phyloP scores from a whole-genome alignment of 2,888 invertebrate genomes.

The Plagiodera versicolora region DNA sequence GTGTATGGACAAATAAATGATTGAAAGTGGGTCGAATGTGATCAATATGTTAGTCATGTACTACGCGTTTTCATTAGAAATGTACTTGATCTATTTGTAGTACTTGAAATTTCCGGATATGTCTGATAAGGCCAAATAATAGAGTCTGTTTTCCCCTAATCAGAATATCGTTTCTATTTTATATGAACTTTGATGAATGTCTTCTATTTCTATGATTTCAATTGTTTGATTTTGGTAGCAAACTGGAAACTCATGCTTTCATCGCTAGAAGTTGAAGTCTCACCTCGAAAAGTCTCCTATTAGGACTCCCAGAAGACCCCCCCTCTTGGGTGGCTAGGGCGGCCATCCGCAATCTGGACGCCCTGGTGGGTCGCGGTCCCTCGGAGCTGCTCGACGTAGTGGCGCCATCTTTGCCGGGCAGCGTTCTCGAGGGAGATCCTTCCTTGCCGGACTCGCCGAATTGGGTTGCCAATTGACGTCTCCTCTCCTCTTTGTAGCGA shows the following conservation, averaged over 20 bases:
- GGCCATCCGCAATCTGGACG: slow-evolving; percentile 72
- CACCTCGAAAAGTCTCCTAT: slow-evolving; percentile 25
- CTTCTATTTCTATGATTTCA: no score
- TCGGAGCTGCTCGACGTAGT: slow-evolving; percentile 45
- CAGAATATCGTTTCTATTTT: no score
- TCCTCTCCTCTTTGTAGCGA: slow-evolving; percentile 73
- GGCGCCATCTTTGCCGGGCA: slow-evolving; percentile 46
- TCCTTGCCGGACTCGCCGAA: slow-evolving; percentile 36
- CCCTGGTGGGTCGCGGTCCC: slow-evolving; percentile 68
- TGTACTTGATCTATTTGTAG: no score
- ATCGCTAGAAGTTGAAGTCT: background rate
- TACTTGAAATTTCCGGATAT: background rate
- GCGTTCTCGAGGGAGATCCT: slow-evolving; percentile 14
- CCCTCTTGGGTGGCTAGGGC: slow-evolving; percentile 51
- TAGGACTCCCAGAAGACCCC: slow-evolving; percentile 12
- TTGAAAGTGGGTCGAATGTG: background rate
- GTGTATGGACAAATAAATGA: background rate
- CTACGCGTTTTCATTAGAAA: background rate
- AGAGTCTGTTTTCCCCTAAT: no score
- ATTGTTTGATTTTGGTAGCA: no score
- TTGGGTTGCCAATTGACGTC: slow-evolving; percentile 68
- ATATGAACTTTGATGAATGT: no score
- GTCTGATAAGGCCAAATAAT: no score
- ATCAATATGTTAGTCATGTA: background rate
- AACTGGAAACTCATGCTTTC: no score